Conservation (phyloP, 1,140 invertebrate genomes). For the Drosophila kepulauana region DNA sequence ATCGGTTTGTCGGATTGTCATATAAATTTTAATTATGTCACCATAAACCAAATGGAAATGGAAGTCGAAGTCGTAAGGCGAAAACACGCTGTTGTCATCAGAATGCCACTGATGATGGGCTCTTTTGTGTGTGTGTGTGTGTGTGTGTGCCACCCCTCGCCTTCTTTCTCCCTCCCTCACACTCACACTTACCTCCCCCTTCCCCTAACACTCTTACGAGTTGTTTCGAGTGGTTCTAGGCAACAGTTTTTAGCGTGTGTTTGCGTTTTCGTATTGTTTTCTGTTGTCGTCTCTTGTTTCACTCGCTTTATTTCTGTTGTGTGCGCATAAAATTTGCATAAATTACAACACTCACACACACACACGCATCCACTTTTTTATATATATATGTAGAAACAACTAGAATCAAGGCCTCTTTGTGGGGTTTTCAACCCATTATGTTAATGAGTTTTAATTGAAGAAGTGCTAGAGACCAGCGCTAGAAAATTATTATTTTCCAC, state of each 20-base stretch:
- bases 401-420: conserved; percentile 27
- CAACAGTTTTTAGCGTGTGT: conserved; percentile 45
- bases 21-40: conserved; percentile 80
- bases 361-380: not conserved
- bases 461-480: conserved; percentile 29
- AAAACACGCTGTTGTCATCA: conserved; percentile 40
- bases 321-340: conserved; percentile 79
- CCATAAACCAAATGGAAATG: conserved; percentile 68
- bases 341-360: conserved; percentile 57
- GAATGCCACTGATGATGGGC: conserved; percentile 17
- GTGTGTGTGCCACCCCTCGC: not conserved
- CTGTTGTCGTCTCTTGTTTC: conserved; percentile 47
- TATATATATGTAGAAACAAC: not conserved
- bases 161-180: not conserved
- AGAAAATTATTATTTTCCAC: conserved; percentile 31
- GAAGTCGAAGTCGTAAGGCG: conserved; percentile 9
- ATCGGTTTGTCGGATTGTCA: conserved; percentile 42
- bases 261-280: conserved; percentile 44
- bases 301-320: conserved; percentile 60
- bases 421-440: conserved; percentile 62
- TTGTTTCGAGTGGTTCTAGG: conserved; percentile 10
- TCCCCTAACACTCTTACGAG: not conserved
- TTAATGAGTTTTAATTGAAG: conserved; percentile 75
- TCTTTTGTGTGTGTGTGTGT: not conserved
- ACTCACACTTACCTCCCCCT: not conserved